Evolutionary conservation across 1,140 invertebrate species (phyloP), one percentile per base, ranked within the genome.

Genomic region (Nephila pilipes): DNA sequence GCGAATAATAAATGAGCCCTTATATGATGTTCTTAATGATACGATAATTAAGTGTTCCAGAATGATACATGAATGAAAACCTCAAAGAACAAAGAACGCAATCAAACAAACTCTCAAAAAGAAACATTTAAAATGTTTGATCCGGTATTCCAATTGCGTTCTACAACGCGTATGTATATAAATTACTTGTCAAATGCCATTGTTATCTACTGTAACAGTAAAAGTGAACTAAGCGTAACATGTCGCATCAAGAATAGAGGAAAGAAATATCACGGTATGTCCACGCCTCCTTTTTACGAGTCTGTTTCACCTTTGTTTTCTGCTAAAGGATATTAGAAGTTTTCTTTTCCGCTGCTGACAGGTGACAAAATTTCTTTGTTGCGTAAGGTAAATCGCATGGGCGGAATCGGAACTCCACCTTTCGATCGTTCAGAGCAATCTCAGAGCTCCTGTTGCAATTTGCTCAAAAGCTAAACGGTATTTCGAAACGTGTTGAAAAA

Each of bases 371-470:
- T 58, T 85, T 92, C 54, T 92, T 57, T 92, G 57, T 81, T 88
- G 54, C 46, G 75, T 54, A 92, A 92, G 80, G 90, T 58, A 92
- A 92, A 92, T 92, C 80, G 80, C n/a, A 58, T 92, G 90, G 90
- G 90, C 75, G 80, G 57, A 85, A 55, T 85, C 14, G 22, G 38
- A 85, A 75, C 90, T 69, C 75, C 90, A 57, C 90, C 90, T 85
- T 63, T 57, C n/a, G n/a, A 60, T 85, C 83, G 25, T 20, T 85
- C 83, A 60, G 29, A 58, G 32, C n/a, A 60, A 85, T 83, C 38
- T 3, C 8, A 54, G n/a, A 18, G 54, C 4, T 83, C 80, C n/a
- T 6, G 12, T 69, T 29, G 65, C 65, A 69, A 69, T 69, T 69
- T 32, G 25, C 32, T 32, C 0, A 14, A 10, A 29, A 12, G n/a